A percentile compares a stretch with the other conserved stretches of the same genome.
Conservation (phyloP, 2,888 invertebrate genomes). For the Eumacrocentrus americanus region DNA sequence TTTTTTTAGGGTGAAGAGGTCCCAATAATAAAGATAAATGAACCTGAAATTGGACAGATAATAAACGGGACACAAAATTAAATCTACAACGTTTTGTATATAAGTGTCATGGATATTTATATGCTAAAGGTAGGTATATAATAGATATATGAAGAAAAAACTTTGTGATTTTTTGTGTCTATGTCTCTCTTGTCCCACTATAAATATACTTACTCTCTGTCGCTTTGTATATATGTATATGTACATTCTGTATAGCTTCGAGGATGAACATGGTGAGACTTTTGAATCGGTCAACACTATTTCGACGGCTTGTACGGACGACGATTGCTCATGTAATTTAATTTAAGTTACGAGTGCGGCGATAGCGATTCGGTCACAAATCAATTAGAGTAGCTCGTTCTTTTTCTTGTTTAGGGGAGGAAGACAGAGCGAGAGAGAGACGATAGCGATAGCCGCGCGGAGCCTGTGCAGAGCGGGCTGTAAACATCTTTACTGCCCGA, state of each 20-base stretch:
- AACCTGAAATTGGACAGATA: background rate
- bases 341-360: conserved; percentile 56
- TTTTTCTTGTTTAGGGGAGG: conserved; percentile 37
- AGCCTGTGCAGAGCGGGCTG: conserved; percentile 50
- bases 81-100: background rate
- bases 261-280: conserved; percentile 4
- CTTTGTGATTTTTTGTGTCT: too few species aligned
- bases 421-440: conserved; percentile 9
- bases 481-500: conserved; percentile 60
- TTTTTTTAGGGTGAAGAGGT: background rate
- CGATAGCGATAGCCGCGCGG: conserved; percentile 56
- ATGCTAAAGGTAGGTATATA: too few species aligned
- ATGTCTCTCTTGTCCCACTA: too few species aligned
- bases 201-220: too few species aligned
- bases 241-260: too few species aligned
- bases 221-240: background rate
- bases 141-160: too few species aligned
- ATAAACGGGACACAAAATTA: background rate
- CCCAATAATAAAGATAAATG: background rate
- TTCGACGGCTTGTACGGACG: conserved; percentile 34
- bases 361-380: conserved; percentile 55
- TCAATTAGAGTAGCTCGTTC: conserved; percentile 55
- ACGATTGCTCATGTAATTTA: conserved; percentile 55
- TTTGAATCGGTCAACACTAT: conserved; percentile 16
- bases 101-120: too few species aligned